Percentiles rank a stretch among this genome's conserved stretches.
These are phyloP conservation scores for Spicauda simplicius DNA, from an alignment of 2,888 invertebrate genomes.

Conservation along the genomic window DNA sequence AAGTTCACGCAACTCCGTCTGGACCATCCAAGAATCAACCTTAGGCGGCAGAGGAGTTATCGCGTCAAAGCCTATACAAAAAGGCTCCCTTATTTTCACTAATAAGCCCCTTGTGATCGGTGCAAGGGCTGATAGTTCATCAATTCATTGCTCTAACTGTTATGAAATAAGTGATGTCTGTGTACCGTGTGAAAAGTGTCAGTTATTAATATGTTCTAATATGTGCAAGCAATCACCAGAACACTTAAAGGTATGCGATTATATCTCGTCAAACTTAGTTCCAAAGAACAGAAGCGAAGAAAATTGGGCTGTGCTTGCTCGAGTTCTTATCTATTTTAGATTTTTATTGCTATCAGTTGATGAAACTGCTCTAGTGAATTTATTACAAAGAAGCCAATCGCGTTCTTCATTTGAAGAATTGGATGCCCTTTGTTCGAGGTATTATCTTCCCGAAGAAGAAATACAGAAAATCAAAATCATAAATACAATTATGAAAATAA, in stretches of 20 bases:
- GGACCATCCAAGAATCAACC: slow-evolving; percentile 85
- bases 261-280: slow-evolving; percentile 82
- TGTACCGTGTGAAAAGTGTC: slow-evolving; percentile 85
- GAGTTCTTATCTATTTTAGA: slow-evolving; percentile 60
- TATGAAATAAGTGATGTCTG: slow-evolving; percentile 68
- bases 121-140: slow-evolving; percentile 82
- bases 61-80: slow-evolving; percentile 85
- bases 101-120: slow-evolving; percentile 88
- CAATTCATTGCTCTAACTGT: slow-evolving; percentile 87
- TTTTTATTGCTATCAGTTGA: slow-evolving; percentile 61
- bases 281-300: slow-evolving; percentile 48
- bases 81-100: slow-evolving; percentile 87
- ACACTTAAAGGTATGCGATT: slow-evolving; percentile 87
- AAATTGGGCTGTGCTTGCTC: slow-evolving; percentile 49
- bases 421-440: slow-evolving; percentile 69
- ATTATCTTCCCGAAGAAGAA: slow-evolving; percentile 77
- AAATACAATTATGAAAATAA: slow-evolving; percentile 85
- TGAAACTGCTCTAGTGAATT: slow-evolving; percentile 70
- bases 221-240: slow-evolving; percentile 81
- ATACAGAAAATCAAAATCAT: slow-evolving; percentile 79
- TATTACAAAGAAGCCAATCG: slow-evolving; percentile 69
- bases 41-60: slow-evolving; percentile 89
- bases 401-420: slow-evolving; percentile 75
- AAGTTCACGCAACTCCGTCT: slow-evolving; percentile 55
- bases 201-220: slow-evolving; percentile 86